Base-by-base conservation (phyloP, 2,113 vertebrate genomes). In the Haplochromis vanheusdeni region DNA sequence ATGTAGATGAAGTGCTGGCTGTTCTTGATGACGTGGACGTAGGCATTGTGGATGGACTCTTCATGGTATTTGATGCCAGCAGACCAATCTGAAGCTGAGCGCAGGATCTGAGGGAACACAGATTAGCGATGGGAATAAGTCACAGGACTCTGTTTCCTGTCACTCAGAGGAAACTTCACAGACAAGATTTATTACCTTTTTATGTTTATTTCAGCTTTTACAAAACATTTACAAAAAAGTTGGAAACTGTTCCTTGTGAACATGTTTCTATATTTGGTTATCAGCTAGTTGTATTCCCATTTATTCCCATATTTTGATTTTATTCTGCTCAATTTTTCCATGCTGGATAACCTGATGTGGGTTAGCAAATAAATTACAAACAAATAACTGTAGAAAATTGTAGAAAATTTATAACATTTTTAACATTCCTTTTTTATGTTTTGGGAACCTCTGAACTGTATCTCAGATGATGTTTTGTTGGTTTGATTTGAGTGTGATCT, bases 1-100 rank as follows among this genome's bases (percentile, higher is more conserved):
- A 99, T 99, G 79, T 99, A 99, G 89, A 99, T 94, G 94, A 97
- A 99, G 96, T 99, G 97, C 21, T 97, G 94, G 96, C 98, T 99
- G 92, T 97, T 96, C 81, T 97, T 52, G 89, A 99, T 99, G 88
- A 95, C 95, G 0, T 93, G 62, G 83, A 97, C 1, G 2, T 99
- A 99, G 49, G 98, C 98, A 0, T 93, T 90, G 86, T 99, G 98
- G 95, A 99, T 99, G 84, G 98, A 99, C 86, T 99, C 98, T 92
- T 99, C 98, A 0, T 98, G 97, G 94, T 99, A 97, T 60, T 99
- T 99, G 81, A 99, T 99, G 49, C 98, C 98, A 1, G 98, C 98
- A 0, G 98, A 99, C 98, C 98, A 99, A 80, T 99, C 98, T 2
- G 96, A 95, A 31, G 98, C 97, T 2, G 98, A 99, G 33, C 98